Evolutionary conservation across 2,888 invertebrate genomes (phyloP).

Genomic region (Eupithecia centaureata): DNA sequence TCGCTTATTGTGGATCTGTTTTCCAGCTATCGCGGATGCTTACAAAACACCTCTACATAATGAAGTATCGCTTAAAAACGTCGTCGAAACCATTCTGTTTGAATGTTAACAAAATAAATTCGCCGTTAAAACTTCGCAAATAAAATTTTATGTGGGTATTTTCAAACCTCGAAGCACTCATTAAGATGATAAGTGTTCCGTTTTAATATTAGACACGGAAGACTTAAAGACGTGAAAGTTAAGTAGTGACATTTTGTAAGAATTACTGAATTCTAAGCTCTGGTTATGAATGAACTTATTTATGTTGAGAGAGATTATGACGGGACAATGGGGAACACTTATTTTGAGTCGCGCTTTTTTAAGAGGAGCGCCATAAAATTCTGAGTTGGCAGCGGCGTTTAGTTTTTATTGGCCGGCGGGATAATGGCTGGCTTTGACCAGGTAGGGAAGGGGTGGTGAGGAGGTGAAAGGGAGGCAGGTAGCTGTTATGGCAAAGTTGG

Average conservation of each 20-base stretch:
- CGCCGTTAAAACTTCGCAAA: slow-evolving; percentile 32
- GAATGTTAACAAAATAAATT: slow-evolving; percentile 32
- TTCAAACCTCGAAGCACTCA: slow-evolving; percentile 31
- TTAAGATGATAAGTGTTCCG: slow-evolving; percentile 37
- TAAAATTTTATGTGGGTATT: slow-evolving; percentile 29
- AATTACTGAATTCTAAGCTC: slow-evolving; percentile 24
- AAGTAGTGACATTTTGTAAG: slow-evolving; percentile 30
- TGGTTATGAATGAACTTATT: slow-evolving; percentile 17
- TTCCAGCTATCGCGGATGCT: background rate
- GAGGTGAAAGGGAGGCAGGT: slow-evolving; percentile 58
- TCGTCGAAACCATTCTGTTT: slow-evolving; percentile 23
- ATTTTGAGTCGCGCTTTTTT: slow-evolving; percentile 46
- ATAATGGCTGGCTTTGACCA: slow-evolving; percentile 47
- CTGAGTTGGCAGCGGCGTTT: slow-evolving; percentile 47
- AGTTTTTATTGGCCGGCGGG: slow-evolving; percentile 49
- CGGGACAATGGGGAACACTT: slow-evolving; percentile 48
- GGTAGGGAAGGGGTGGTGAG: slow-evolving; percentile 47
- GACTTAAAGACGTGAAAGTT: slow-evolving; percentile 29
- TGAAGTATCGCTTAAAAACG: slow-evolving; percentile 18
- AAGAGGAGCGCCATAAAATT: slow-evolving; percentile 51
- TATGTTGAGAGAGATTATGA: slow-evolving; percentile 22
- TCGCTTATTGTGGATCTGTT: background rate
- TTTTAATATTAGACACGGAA: slow-evolving; percentile 36
- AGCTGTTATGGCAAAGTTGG: slow-evolving; percentile 49
- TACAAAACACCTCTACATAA: slow-evolving; percentile 1